Base-by-base conservation (phyloP, 2,888 invertebrate genomes). In the Leuctra nigra region DNA sequence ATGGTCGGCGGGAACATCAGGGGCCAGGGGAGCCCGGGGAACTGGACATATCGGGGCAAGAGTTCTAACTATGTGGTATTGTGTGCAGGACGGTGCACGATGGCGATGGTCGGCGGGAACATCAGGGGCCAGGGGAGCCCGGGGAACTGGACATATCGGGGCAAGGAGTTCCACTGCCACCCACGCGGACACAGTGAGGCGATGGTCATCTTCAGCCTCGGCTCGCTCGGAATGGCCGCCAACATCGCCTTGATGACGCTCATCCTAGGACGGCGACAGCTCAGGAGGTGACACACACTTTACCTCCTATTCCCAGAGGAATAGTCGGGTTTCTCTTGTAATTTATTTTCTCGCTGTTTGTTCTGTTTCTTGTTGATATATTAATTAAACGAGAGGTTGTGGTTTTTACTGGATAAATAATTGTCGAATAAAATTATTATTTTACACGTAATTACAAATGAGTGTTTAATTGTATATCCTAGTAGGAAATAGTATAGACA, bases 151-250 rank as follows among this genome's bases (percentile, higher is more conserved):
- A 81, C 82, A 18, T 82, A 85, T 67, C 55, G 54, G 22, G 60
- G 60, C 14, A 59, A 82, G 71, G 81, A 84, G 60, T 82, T 86
- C 72, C 83, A 84, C 68, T 89, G 89, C 68, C 87, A 88, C 66
- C 87, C 89, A 35, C 87, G 87, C 11, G 88, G 87, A 57, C 83
- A 84, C 20, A 84, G 87, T 1, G 87, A 88, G 70, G 89, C 89
- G 2, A 84, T 84, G 1, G 81, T 89, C 16, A 81, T 89, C 63
- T 81, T 89, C 65, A 83, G 86, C 50, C 77, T 90, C 9, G 87
- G 86, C 2, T 80, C 84, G 3, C 77, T 90, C 61, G 90, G 90
- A 57, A 87, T 90, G 79, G 83, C 84, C 0, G 88, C 90, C 25
- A 91, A 91, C 72, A 73, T 89, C 62, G 83, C 86, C 29, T 79